Percentiles rank a stretch among this genome's conserved stretches.
Evolutionary conservation across 2,888 invertebrate species (phyloP).

Genomic region (Zaprionus lineosus): DNA sequence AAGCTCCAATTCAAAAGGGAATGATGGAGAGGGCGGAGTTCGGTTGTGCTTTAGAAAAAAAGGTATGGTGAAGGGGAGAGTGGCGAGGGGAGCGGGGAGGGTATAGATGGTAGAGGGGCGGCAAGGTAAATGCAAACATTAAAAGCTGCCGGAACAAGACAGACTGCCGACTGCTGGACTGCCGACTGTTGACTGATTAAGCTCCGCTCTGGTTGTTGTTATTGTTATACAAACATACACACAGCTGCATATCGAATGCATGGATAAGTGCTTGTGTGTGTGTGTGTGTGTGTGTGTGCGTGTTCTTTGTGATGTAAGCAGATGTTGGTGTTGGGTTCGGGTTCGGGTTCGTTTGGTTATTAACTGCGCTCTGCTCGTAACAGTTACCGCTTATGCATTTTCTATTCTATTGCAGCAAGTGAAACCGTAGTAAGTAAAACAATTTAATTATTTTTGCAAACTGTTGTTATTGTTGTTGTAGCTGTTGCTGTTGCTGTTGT

Average conservation of each 20-base stretch:
- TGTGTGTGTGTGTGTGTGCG: background rate
- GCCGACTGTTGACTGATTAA: conserved; percentile 25
- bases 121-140: conserved; percentile 10
- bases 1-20: too few relatives aligned
- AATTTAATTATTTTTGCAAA: conserved; percentile 67
- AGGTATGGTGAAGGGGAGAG: too few relatives aligned
- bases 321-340: conserved; percentile 26
- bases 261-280: background rate
- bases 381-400: conserved; percentile 48
- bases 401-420: conserved; percentile 42
- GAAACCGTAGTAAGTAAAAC: conserved; percentile 76
- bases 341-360: conserved; percentile 29
- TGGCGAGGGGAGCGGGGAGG: too few relatives aligned
- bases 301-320: conserved; percentile 50
- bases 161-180: too few relatives aligned
- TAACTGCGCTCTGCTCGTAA: conserved; percentile 43
- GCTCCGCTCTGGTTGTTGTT: conserved; percentile 30
- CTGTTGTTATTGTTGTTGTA: conserved; percentile 37
- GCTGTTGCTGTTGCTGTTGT: background rate
- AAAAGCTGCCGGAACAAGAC: conserved; percentile 7
- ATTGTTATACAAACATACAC: conserved; percentile 11
- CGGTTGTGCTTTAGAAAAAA: too few relatives aligned
- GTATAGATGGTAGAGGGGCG: background rate
- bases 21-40: too few relatives aligned
- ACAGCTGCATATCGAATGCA: background rate